Conservation (phyloP, 2,797 vertebrate genomes). For the Menidia menidia region DNA sequence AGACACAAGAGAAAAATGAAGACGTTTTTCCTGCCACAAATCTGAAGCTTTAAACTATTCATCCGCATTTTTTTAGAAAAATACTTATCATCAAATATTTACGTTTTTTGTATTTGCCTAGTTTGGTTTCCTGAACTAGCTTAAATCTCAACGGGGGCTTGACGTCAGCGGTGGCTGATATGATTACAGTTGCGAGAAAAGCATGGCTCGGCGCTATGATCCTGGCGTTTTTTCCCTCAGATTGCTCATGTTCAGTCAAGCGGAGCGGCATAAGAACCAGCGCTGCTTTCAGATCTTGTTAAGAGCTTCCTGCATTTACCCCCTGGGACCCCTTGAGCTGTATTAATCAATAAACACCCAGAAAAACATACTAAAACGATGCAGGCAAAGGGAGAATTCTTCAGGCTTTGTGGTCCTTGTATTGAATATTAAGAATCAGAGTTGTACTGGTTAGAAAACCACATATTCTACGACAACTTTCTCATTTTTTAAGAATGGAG, state of each 20-base stretch:
- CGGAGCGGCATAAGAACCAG: neutral
- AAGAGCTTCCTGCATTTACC: neutral
- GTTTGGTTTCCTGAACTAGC: neutral
- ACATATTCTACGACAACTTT: too few species aligned
- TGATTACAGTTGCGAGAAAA: neutral
- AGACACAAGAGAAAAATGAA: neutral
- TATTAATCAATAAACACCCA: neutral
- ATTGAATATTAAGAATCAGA: too few species aligned
- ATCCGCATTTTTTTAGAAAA: neutral
- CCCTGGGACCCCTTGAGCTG: neutral
- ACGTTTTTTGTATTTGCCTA: neutral
- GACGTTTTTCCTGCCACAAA: neutral
- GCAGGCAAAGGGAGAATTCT: neutral
- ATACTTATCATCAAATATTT: neutral
- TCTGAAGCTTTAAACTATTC: constrained; percentile 9
- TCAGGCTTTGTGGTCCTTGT: too few species aligned
- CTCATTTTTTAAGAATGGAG: too few species aligned
- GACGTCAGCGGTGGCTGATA: neutral
- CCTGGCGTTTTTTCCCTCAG: neutral
- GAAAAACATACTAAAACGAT: neutral
- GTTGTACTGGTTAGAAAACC: too few species aligned
- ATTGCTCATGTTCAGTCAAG: neutral
- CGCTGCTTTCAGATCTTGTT: neutral
- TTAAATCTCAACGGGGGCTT: neutral
- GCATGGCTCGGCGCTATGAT: neutral